Percentiles rank a stretch among this genome's conserved stretches.
phyloP scores from a whole-genome alignment of 2,797 vertebrate species.

The Syngnathus acus region DNA sequence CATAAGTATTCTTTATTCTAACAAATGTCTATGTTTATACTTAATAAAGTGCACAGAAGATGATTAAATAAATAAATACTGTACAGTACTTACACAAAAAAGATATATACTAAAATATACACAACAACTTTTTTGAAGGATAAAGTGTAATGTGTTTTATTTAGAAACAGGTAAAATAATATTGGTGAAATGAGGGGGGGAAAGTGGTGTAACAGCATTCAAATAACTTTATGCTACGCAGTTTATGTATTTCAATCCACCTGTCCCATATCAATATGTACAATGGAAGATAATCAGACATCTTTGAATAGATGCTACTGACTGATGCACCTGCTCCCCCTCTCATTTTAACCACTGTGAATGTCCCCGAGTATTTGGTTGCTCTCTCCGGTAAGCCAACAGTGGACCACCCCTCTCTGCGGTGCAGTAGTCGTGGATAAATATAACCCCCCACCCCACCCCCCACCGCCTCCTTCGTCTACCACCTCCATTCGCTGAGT shows the following conservation, averaged over 20 bases:
- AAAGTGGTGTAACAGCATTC: too few relatives aligned
- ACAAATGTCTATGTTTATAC: not conserved
- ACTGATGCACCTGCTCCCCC: constrained; percentile 6
- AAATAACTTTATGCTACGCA: not conserved
- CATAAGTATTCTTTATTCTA: not conserved
- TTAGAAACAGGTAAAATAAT: too few relatives aligned
- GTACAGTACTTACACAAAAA: too few relatives aligned
- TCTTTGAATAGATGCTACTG: not conserved
- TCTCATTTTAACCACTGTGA: not conserved
- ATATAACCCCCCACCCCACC: constrained; percentile 60
- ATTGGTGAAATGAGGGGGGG: too few relatives aligned
- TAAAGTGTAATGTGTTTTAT: too few relatives aligned
- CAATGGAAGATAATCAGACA: not conserved
- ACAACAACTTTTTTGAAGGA: too few relatives aligned
- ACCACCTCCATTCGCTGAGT: constrained; percentile 47
- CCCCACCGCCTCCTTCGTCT: constrained; percentile 27
- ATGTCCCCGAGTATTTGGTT: constrained; percentile 6
- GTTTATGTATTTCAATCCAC: not conserved
- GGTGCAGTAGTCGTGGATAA: constrained; percentile 72
- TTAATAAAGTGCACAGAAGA: not conserved
- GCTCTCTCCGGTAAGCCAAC: constrained; percentile 41
- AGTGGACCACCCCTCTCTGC: constrained; percentile 73
- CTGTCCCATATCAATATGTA: not conserved
- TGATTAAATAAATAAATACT: not conserved
- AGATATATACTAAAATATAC: too few relatives aligned